Conservation (phyloP, 2,888 invertebrate genomes). For the Panopea generosa region DNA sequence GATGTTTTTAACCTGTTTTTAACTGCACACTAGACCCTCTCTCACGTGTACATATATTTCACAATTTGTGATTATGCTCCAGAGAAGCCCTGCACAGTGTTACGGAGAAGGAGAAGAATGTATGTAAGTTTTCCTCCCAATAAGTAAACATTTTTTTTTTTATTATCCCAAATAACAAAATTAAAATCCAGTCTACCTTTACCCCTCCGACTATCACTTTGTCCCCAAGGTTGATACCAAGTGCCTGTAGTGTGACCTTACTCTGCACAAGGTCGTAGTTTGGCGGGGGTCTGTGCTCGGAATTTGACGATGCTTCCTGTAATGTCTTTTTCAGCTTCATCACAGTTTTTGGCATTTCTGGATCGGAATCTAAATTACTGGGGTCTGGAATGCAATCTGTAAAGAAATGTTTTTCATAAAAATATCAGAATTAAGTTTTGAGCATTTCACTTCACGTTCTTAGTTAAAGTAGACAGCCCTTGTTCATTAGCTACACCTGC, state of each 20-base stretch:
- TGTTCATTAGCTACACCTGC: too few species aligned
- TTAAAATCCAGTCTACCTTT: conserved; percentile 72
- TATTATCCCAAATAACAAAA: too few species aligned
- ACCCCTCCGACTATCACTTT: conserved; percentile 84
- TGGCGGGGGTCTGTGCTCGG: conserved; percentile 74
- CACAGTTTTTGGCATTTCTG: conserved; percentile 84
- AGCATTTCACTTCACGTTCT: background rate
- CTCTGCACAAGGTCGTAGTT: conserved; percentile 81
- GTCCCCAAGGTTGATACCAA: conserved; percentile 85
- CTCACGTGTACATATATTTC: too few species aligned
- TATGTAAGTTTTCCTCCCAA: too few species aligned
- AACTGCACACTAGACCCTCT: too few species aligned
- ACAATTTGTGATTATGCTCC: too few species aligned
- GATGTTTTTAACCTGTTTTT: too few species aligned
- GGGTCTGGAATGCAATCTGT: conserved; percentile 86
- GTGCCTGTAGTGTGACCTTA: conserved; percentile 84
- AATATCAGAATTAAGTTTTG: background rate
- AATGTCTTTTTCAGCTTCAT: conserved; percentile 83
- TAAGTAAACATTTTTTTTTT: too few species aligned
- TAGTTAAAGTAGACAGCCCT: too few species aligned
- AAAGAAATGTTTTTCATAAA: too few species aligned
- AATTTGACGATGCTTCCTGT: conserved; percentile 76
- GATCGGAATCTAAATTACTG: conserved; percentile 82
- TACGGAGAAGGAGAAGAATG: too few species aligned
- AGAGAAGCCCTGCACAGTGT: too few species aligned